Percentiles rank a stretch among this genome's conserved stretches.
Conservation (phyloP, 1,140 invertebrate genomes). For the Tetranychus cinnabarinus region DNA sequence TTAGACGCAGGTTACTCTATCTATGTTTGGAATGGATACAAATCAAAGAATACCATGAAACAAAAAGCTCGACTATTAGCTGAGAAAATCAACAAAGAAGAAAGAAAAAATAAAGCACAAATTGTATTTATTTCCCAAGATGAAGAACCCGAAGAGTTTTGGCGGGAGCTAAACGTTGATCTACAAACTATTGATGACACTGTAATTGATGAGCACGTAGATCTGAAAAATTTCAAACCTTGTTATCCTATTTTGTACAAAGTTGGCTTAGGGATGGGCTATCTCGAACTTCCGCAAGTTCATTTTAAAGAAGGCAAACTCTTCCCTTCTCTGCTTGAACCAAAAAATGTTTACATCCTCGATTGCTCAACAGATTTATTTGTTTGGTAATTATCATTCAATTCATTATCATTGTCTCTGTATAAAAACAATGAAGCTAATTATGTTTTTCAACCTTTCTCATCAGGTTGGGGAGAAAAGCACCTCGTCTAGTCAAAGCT, state of each 20-base stretch:
- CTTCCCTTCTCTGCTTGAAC: constrained; percentile 48
- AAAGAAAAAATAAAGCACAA: constrained; percentile 81
- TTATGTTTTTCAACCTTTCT: constrained; percentile 4
- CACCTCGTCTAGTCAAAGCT: constrained; percentile 75
- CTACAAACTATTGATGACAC: background rate
- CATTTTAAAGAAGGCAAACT: constrained; percentile 27
- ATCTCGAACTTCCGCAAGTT: constrained; percentile 85
- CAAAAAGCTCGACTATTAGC: constrained; percentile 81
- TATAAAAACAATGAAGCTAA: background rate
- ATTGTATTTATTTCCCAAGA: constrained; percentile 60
- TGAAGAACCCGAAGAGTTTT: constrained; percentile 61
- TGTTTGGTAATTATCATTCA: constrained; percentile 46
- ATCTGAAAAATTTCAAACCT: constrained; percentile 43
- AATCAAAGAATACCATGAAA: constrained; percentile 77
- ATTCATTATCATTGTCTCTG: no score
- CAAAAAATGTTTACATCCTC: constrained; percentile 87
- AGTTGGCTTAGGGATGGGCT: constrained; percentile 89
- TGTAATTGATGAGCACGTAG: constrained; percentile 41
- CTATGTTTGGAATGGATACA: constrained; percentile 72
- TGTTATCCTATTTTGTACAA: constrained; percentile 62
- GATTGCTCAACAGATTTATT: constrained; percentile 92
- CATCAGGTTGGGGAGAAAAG: constrained; percentile 85
- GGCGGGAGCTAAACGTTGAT: constrained; percentile 33
- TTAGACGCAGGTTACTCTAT: constrained; percentile 66
- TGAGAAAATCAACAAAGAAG: constrained; percentile 97